These are phyloP conservation scores for Nymphicus hollandicus DNA, from an alignment of 2,113 vertebrate genomes.

Conservation along the genomic window DNA sequence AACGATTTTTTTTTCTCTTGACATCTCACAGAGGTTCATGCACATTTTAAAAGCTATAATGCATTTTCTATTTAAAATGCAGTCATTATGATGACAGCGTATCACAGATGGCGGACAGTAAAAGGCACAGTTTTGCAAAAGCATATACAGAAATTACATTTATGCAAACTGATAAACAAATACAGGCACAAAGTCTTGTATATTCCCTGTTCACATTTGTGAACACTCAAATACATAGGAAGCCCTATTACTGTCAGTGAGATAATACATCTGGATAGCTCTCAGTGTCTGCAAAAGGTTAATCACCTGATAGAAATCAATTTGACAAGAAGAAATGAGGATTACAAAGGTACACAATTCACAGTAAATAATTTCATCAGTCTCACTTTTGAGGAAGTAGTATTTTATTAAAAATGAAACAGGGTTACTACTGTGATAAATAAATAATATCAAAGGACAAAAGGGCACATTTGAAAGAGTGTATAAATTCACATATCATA, in stretches of 20 bases:
- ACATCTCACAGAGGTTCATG: background rate
- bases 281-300: background rate
- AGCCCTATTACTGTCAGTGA: background rate
- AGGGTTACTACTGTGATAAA: background rate
- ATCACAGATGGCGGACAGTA: background rate
- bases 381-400: background rate
- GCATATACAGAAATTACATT: background rate
- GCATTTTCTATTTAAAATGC: background rate
- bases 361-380: background rate
- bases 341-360: background rate
- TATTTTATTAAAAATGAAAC: constrained; percentile 8
- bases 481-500: constrained; percentile 18
- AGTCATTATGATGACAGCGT: background rate
- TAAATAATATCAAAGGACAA: constrained; percentile 27
- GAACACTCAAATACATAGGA: background rate
- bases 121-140: background rate
- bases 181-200: background rate
- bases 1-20: background rate
- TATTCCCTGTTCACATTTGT: background rate
- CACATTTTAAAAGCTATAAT: background rate
- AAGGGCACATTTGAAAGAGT: background rate
- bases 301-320: background rate
- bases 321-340: background rate
- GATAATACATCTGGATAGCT: background rate
- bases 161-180: constrained; percentile 10